Base-by-base conservation (phyloP, 2,888 invertebrate species). In the Pseudococcus viburni region DNA sequence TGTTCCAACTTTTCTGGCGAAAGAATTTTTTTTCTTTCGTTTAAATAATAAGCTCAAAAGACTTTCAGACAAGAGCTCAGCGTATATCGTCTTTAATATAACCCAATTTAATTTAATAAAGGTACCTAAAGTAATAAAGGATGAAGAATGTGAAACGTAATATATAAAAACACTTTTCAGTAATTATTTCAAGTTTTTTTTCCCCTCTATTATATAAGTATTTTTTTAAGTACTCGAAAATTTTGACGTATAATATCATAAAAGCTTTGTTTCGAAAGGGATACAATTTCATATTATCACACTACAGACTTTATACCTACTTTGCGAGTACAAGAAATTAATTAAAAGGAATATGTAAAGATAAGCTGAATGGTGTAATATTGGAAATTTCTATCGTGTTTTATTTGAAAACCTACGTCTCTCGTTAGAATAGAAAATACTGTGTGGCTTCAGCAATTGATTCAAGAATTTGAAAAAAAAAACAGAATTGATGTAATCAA, bases 81-180 rank as follows among this genome's bases (percentile, higher is more conserved):
- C 80, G 80, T 39, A 80, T 80, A 80, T 42, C 33, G 80, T 59
- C 80, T 80, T 80, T 42, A 80, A 80, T 80, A 80, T 80, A 80
- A 46, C 80, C 26, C 80, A 80, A 80, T 80, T 80, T 80, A 80
- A 80, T 80, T 80, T 80, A 80, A 80, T 80, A 80, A 80, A 80
- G 80, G 80, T 80, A 80, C 15, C 22, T 39, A 80, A 80, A 42
- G 42, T 80, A 42, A 80, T 80, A 80, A 39, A 80, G 80, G 42
- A 42, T 80, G 80, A 80, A 80, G n/a, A 80, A 80, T 80, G 42
- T 80, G 80, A 80, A 80, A 80, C n/a, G 80, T 42, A 80, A 80
- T 80, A 80, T 42, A 80, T 80, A 80, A 80, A 80, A 80, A 42
- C 42, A 80, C 80, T 80, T 39, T 80, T 80, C 42, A n/a, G 80